These are phyloP conservation scores for Oxystoma pomonae DNA, from an alignment of 2,888 invertebrate genomes.

Conservation along the genomic window DNA sequence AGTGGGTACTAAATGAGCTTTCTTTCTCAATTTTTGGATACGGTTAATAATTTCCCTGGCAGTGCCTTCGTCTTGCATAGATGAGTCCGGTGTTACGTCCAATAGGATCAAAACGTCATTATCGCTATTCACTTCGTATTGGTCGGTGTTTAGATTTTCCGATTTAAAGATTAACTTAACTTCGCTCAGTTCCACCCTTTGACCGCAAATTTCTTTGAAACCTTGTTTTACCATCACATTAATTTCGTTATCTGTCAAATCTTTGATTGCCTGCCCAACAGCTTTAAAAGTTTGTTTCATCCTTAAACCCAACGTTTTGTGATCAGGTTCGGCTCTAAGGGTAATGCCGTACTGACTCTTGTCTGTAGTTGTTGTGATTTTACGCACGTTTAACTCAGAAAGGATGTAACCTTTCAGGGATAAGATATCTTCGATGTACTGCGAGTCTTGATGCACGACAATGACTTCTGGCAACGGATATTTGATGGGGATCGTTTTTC, in stretches of 20 bases:
- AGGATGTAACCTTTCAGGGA: constrained; percentile 80
- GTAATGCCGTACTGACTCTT: constrained; percentile 84
- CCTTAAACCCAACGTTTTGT: constrained; percentile 82
- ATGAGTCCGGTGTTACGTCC: constrained; percentile 84
- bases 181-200: constrained; percentile 74
- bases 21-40: constrained; percentile 93
- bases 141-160: constrained; percentile 57
- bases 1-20: constrained; percentile 86
- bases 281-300: constrained; percentile 88
- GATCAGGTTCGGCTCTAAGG: constrained; percentile 91
- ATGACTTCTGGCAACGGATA: constrained; percentile 95
- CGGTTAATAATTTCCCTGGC: constrained; percentile 95
- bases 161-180: constrained; percentile 79
- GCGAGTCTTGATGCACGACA: constrained; percentile 83
- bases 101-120: constrained; percentile 85
- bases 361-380: constrained; percentile 79
- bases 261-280: constrained; percentile 77
- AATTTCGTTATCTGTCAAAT: constrained; percentile 72
- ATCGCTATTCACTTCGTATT: constrained; percentile 89
- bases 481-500: constrained; percentile 91
- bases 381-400: constrained; percentile 89
- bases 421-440: constrained; percentile 65
- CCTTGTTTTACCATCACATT: constrained; percentile 69
- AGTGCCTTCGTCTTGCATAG: constrained; percentile 90
- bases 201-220: constrained; percentile 68